Evolutionary conservation across 2,888 invertebrate genomes (phyloP), one percentile per base, ranked within the genome.

Genomic region (Campaea margaritaria): DNA sequence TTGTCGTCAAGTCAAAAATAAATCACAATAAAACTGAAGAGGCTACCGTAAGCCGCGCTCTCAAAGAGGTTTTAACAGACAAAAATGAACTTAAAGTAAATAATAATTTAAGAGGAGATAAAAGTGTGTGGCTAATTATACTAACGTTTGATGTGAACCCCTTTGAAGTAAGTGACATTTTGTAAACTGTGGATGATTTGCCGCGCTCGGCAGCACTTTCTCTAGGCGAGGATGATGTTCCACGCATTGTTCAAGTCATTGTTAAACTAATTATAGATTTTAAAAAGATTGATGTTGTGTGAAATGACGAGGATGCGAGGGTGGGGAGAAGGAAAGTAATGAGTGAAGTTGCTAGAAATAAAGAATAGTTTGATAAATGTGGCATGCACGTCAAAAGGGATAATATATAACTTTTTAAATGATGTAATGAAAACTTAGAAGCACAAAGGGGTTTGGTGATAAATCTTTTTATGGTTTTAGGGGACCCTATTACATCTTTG

Each of bases 151-250:
- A 90, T 85, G 85, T 87, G 70, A 80, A 73, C 72, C 70, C 73
- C 89, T 91, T 91, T 91, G 91, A 91, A 89, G 82, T 86, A 78
- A 80, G 82, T 85, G 87, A 86, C 87, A 85, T 85, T 84, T 74
- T 75, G 87, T 90, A 91, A 86, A 87, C 90, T 84, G 81, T 80
- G 75, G 78, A 87, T 87, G 89, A 87, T 87, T 87, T 79, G 85
- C 74, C 72, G 75, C 82, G 76, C 72, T 79, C 69, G 81, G 85
- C 72, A 74, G 83, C 86, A 81, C 84, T 83, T 76, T 75, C 71
- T 73, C 70, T 64, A 72, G 73, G 70, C 61, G 76, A 72, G 70
- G 67, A 79, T 78, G 83, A 87, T 76, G 76, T 71, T 75, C 70
- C 64, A 64, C 78, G 75, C 71, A 83, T 80, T 82, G 82, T 79